Evolutionary conservation across 2,888 invertebrate species (phyloP).

Genomic region (Nymphalis polychloros): DNA sequence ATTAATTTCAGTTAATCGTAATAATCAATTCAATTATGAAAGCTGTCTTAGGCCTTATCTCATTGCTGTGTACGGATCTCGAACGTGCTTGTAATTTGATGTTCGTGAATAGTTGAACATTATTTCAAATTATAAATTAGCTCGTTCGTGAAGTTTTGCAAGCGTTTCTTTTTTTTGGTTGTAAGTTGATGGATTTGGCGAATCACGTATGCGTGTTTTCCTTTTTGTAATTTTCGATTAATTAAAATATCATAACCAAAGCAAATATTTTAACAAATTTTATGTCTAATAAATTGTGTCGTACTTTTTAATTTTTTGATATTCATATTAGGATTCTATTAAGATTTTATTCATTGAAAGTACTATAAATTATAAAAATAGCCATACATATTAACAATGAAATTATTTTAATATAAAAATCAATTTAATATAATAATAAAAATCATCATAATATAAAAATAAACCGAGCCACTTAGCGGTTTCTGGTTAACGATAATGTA

Average conservation of each 20-base stretch:
- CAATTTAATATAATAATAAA: no score
- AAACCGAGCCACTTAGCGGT: no score
- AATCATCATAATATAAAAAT: no score
- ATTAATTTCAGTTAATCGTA: conserved; percentile 47
- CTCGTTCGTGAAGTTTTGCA: conserved; percentile 19
- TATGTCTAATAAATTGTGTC: not conserved
- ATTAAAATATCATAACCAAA: not conserved
- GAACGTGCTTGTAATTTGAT: conserved; percentile 43
- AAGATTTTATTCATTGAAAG: no score
- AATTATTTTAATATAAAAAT: no score
- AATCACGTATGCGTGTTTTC: not conserved
- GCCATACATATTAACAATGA: no score
- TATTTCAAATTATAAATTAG: conserved; percentile 35
- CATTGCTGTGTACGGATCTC: conserved; percentile 36
- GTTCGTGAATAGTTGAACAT: conserved; percentile 41
- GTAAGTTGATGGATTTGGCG: conserved; percentile 5
- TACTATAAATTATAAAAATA: no score
- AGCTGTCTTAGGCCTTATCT: conserved; percentile 41
- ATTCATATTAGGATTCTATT: not conserved
- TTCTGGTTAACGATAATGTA: no score
- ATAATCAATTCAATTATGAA: conserved; percentile 43
- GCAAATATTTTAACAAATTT: not conserved
- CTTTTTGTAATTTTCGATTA: not conserved
- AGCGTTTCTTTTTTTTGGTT: conserved; percentile 8
- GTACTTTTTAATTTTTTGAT: not conserved